Conservation (phyloP, 2,797 vertebrate genomes). For the Linurgus olivaceus region DNA sequence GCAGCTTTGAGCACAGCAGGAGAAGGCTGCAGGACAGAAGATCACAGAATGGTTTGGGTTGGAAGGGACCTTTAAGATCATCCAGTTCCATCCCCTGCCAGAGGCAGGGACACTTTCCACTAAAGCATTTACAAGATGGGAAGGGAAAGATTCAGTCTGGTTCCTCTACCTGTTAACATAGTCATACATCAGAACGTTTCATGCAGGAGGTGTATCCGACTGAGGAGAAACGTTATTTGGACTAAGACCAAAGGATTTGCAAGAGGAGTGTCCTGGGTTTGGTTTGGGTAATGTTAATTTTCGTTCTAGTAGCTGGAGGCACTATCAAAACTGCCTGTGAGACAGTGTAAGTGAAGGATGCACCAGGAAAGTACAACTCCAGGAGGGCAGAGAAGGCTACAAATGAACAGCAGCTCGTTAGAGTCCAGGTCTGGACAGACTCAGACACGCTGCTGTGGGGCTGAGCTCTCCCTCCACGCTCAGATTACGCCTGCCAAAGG, state of each 20-base stretch:
- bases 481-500: neutral
- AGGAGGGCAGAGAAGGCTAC: neutral
- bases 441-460: neutral
- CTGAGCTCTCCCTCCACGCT: neutral
- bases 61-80: neutral
- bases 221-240: neutral
- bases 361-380: neutral
- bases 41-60: neutral
- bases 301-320: neutral
- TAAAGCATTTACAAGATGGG: neutral
- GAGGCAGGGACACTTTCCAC: neutral
- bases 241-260: neutral
- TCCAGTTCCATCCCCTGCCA: neutral
- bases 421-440: neutral
- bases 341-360: neutral
- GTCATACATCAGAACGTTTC: neutral
- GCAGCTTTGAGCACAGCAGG: neutral
- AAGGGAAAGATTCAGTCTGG: neutral
- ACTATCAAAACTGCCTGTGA: neutral
- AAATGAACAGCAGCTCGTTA: neutral
- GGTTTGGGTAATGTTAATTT: neutral
- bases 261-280: neutral
- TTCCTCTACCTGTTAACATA: neutral
- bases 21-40: neutral
- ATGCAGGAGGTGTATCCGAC: neutral